Evolutionary conservation across 2,888 invertebrate genomes (phyloP), one percentile per base, ranked within the genome.

Genomic region (Calliopum simillimum): DNA sequence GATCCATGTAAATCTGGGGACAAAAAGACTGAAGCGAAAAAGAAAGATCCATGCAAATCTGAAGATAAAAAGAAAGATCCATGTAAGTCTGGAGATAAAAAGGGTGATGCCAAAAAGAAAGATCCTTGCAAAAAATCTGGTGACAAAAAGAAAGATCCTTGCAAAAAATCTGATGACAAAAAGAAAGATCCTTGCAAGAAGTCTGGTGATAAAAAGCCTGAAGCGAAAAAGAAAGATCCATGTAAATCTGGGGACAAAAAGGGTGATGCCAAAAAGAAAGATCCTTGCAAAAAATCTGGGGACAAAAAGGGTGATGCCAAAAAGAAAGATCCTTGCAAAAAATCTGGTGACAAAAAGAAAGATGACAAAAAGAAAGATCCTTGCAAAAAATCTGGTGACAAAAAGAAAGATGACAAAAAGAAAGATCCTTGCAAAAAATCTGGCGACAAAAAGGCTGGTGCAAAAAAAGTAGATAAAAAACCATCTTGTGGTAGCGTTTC

Each of bases 221-320:
- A n/a, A n/a, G 49, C 49, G 8, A 49, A 59, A 51, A 51, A 33
- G 19, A 64, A 49, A 11, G 49, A 63, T 51, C 49, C 49, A 23
- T 63, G 63, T 13, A 49, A 63, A 25, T 51, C 63, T 3, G n/a
- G 1, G 33, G 14, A 51, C 2, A 49, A 25, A 16, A 49, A 2
- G 19, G 49, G 19, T 4, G 49, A 49, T 13, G 16, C 49, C 21
- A 49, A 49, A n/a, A n/a, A 64, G 43, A 8, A 13, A 44, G 62
- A 72, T 43, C 69, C 68, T 4, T 76, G 76, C 2, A 70, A 14
- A 41, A n/a, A n/a, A n/a, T n/a, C n/a, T n/a, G n/a, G n/a, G n/a
- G 2, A n/a, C 16, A 49, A 49, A 16, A 49, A 49, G 19, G 73
- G 72, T 23, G 25, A 58, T 6, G 49, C 33, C 1, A 64, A n/a